Evolutionary conservation across 2,113 vertebrate species (phyloP).

Genomic region (Tachysurus vachellii): DNA sequence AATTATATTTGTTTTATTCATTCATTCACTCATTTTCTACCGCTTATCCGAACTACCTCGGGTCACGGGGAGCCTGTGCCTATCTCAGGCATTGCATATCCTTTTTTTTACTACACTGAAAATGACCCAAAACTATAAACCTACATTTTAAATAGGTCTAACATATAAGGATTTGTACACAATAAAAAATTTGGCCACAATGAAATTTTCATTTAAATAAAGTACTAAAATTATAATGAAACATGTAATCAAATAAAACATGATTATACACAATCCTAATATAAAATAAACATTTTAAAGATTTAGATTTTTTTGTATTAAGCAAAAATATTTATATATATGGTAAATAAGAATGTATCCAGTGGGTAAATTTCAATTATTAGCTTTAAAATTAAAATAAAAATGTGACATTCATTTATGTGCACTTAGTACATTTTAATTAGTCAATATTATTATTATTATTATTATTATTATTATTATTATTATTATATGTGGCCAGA

Average conservation of each 20-base stretch:
- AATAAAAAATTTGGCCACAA: not conserved
- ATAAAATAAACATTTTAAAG: not conserved
- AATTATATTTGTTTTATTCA: not conserved
- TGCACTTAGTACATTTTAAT: not conserved
- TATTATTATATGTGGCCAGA: conserved; percentile 8
- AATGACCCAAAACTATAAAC: not conserved
- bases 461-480: not conserved
- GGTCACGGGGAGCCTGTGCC: no score
- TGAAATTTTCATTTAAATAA: not conserved
- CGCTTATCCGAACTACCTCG: no score
- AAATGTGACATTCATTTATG: not conserved
- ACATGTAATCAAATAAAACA: not conserved
- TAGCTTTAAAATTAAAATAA: not conserved
- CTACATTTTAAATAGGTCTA: not conserved
- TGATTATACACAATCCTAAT: not conserved
- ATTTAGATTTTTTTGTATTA: no score
- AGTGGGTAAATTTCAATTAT: not conserved
- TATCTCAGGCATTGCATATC: no score
- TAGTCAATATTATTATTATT: not conserved
- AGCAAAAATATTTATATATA: no score
- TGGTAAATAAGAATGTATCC: not conserved
- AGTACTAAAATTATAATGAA: not conserved
- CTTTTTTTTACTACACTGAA: not conserved
- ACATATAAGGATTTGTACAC: not conserved
- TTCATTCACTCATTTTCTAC: no score